Percentiles rank a stretch among this genome's conserved stretches.
phyloP scores from a whole-genome alignment of 2,797 vertebrate species.

The Lophotriccus pileatus region DNA sequence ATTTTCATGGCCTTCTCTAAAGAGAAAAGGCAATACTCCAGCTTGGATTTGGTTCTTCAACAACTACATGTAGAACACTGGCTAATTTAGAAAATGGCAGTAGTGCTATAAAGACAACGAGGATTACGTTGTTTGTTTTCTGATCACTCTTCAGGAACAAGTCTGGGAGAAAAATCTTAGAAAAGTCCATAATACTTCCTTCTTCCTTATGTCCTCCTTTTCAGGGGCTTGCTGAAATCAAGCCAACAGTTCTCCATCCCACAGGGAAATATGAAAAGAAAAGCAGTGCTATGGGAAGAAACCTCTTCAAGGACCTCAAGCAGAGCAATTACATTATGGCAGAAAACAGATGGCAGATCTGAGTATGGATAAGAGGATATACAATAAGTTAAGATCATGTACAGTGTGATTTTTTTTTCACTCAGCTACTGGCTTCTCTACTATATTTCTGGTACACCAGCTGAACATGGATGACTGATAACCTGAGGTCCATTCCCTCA shows the following conservation, averaged over 20 bases:
- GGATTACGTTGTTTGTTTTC: neutral
- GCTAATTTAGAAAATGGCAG: neutral
- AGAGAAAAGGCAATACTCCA: neutral
- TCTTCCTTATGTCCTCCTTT: neutral
- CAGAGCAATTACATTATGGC: neutral
- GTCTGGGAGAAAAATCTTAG: neutral
- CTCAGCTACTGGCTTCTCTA: neutral
- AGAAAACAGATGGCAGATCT: neutral
- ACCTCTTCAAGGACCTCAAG: neutral
- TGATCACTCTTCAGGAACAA: neutral
- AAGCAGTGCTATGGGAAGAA: neutral
- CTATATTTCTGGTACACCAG: neutral
- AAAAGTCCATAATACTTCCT: neutral
- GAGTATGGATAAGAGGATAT: neutral
- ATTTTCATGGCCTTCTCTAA: neutral
- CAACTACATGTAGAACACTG: neutral
- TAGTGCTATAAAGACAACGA: fast-evolving
- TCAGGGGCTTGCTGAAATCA: neutral
- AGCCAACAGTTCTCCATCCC: neutral
- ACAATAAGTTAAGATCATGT: neutral
- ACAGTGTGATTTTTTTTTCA: neutral
- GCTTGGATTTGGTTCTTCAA: neutral
- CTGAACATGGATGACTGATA: neutral
- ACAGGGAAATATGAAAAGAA: neutral
- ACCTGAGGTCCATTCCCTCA: neutral